Evolutionary conservation across 2,888 invertebrate species (phyloP), one percentile per base, ranked within the genome.

Genomic region (Orthosia cruda): DNA sequence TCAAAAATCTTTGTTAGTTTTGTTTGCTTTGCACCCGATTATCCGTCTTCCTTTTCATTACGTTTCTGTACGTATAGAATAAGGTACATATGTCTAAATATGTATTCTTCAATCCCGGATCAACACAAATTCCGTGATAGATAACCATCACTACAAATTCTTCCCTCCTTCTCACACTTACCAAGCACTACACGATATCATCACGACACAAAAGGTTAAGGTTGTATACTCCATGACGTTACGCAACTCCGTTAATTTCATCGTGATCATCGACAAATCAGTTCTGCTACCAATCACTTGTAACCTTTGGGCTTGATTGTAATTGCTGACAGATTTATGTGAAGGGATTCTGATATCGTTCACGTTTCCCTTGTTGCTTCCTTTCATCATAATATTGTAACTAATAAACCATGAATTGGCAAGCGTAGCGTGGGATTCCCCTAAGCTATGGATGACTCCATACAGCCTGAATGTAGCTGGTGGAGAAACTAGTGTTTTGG

Each of bases 201-300:
- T 90, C 92, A 90, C 91, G 89, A 89, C 83, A 77, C 77, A 81
- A 95, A 94, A 94, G 93, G 94, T 95, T 88, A 94, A 94, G 94
- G 94, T 90, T 92, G 81, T 73, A 80, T 20, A 47, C 87, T 89
- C 87, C 90, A 90, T 90, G 87, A 86, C 69, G 82, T 94, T 92
- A 93, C 92, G 91, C 92, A 93, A 94, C 84, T 78, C 80, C 83
- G 89, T 89, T 91, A 91, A 93, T 93, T 92, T 89, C 92, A 91
- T 91, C 91, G 91, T 92, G 91, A 90, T 88, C 89, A 83, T 88
- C 83, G 87, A 86, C 88, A 88, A 90, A 89, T 89, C 82, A 81
- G 85, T 84, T 84, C 69, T 83, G 78, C 75, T 77, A 78, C 69
- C 89, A 85, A 85, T 89, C 87, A 81, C 86, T 77, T 55, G 65